These are phyloP conservation scores for Aegithalos caudatus DNA, from an alignment of 2,113 vertebrate species.

Conservation along the genomic window DNA sequence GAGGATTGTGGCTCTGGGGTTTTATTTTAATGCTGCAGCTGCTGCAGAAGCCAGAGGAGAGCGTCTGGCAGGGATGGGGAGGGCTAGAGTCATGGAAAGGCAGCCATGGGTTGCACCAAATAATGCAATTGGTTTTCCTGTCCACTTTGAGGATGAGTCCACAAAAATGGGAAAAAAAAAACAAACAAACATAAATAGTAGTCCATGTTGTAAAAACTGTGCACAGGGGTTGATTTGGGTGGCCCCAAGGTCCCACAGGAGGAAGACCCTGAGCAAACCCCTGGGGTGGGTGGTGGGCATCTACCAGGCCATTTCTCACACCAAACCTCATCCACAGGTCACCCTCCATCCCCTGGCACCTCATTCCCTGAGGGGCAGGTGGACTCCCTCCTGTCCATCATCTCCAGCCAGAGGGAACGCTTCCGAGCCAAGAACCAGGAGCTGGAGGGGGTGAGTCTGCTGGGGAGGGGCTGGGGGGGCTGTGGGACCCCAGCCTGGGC, in stretches of 20 bases:
- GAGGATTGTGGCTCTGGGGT: background rate
- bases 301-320: background rate
- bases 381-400: conserved; percentile 95
- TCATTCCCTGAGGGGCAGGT: conserved; percentile 86
- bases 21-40: background rate
- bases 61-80: background rate
- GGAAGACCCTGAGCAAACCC: background rate
- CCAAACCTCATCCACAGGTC: conserved; percentile 32
- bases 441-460: conserved; percentile 84
- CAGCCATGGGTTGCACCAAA: background rate
- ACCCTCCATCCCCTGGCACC: background rate
- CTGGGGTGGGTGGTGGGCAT: background rate
- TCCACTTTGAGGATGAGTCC: background rate
- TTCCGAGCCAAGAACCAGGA: conserved; percentile 94
- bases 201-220: background rate
- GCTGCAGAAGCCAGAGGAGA: background rate
- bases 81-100: background rate
- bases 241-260: accelerated
- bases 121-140: background rate
- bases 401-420: conserved; percentile 95
- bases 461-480: background rate
- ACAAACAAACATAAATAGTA: accelerated
- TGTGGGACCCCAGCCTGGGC: background rate
- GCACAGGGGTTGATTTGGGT: background rate
- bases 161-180: background rate